Evolutionary conservation across 2,113 vertebrate genomes (phyloP).

Genomic region (Sprattus sprattus): DNA sequence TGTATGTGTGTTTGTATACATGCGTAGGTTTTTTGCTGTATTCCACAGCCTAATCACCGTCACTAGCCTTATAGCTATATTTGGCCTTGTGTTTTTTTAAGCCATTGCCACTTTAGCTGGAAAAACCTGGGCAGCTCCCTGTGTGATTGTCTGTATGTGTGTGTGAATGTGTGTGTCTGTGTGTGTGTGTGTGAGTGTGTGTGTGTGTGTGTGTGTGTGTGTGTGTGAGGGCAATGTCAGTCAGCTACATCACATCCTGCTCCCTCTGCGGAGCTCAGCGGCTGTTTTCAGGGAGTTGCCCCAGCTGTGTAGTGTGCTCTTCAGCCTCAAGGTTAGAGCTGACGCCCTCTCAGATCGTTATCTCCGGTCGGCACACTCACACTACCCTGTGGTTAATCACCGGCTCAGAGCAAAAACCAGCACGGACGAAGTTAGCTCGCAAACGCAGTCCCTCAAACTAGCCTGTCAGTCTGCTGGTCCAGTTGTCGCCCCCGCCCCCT

Average conservation of each 20-base stretch:
- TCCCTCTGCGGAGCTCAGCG: not conserved
- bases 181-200: not conserved
- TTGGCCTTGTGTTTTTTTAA: not conserved
- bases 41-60: not conserved
- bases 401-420: not conserved
- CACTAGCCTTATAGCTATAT: not conserved
- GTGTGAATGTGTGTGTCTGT: not conserved
- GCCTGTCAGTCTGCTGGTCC: slow-evolving; percentile 14
- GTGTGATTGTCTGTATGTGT: not conserved
- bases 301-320: not conserved
- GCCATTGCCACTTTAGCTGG: not conserved
- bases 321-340: slow-evolving; percentile 42
- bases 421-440: slow-evolving; percentile 22
- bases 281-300: slow-evolving; percentile 14
- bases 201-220: not conserved
- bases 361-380: not conserved
- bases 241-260: not conserved
- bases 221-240: not conserved
- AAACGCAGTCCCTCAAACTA: slow-evolving; percentile 32
- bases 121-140: not conserved
- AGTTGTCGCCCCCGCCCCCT: not conserved
- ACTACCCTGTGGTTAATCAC: slow-evolving; percentile 13
- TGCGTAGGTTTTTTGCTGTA: not conserved
- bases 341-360: slow-evolving; percentile 11
- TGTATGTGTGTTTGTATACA: slow-evolving; percentile 15